Percentiles rank a stretch among this genome's conserved stretches.
Conservation (phyloP, 2,113 vertebrate species). For the Pachyramphus minor region DNA sequence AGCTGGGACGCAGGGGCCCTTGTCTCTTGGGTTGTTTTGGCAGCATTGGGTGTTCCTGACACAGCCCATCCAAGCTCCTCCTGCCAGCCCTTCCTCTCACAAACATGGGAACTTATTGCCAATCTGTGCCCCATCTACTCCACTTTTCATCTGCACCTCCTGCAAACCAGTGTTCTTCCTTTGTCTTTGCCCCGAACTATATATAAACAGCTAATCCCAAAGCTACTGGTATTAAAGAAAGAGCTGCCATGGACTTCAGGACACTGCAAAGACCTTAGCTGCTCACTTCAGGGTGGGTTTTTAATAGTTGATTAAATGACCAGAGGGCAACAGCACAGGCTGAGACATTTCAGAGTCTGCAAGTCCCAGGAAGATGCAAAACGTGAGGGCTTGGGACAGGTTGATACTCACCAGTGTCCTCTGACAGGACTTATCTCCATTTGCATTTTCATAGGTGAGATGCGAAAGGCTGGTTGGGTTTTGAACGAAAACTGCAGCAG, state of each 20-base stretch:
- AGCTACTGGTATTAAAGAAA: neutral
- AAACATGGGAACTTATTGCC: neutral
- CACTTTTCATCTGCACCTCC: neutral
- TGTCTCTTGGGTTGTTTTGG: neutral
- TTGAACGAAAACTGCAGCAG: slow-evolving; percentile 40
- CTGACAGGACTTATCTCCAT: neutral
- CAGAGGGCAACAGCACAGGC: neutral
- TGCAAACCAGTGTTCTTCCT: neutral
- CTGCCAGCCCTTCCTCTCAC: neutral
- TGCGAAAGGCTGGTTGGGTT: slow-evolving; percentile 41
- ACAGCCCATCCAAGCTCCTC: neutral
- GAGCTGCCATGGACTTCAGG: neutral
- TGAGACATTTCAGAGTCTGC: neutral
- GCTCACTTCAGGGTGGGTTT: neutral
- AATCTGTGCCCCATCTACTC: neutral
- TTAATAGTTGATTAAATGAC: neutral
- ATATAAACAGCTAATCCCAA: neutral
- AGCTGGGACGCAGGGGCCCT: rapidly evolving
- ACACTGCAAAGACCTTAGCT: neutral
- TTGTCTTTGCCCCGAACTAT: neutral
- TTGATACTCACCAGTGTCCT: neutral
- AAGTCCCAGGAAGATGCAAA: neutral
- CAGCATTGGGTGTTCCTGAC: neutral
- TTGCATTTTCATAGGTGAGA: slow-evolving; percentile 56
- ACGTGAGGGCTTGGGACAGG: neutral